These are phyloP conservation scores for Gandaritis pyraliata DNA, from an alignment of 2,888 invertebrate species.

Conservation along the genomic window DNA sequence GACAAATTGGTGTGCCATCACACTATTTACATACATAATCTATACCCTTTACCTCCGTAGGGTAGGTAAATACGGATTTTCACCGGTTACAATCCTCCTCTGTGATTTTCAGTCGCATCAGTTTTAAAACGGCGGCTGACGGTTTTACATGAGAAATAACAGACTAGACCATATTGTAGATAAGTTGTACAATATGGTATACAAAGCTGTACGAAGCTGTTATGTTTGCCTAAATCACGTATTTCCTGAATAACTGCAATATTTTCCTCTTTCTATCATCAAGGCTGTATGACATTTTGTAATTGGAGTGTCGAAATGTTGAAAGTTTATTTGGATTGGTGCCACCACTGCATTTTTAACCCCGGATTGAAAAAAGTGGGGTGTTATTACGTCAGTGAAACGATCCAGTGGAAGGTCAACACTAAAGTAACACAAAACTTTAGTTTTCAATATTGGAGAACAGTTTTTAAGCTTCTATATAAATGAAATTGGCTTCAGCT, in stretches of 20 bases:
- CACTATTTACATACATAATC: conserved; percentile 18
- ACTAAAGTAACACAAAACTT: background rate
- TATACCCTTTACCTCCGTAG: background rate
- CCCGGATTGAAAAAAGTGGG: no score
- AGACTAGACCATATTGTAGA: no score
- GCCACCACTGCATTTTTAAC: conserved; percentile 31
- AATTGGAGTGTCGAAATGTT: conserved; percentile 29
- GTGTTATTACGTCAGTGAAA: conserved; percentile 11
- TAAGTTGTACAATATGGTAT: no score
- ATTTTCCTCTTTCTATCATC: conserved; percentile 6
- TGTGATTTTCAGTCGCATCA: background rate
- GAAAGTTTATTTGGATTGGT: conserved; percentile 34
- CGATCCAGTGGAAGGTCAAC: background rate
- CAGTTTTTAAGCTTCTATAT: background rate
- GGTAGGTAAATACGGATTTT: background rate
- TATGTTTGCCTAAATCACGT: no score
- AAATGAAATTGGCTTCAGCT: conserved; percentile 17
- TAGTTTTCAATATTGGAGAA: conserved; percentile 1
- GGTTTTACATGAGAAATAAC: no score
- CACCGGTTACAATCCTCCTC: background rate
- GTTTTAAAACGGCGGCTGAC: no score
- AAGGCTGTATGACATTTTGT: conserved; percentile 30
- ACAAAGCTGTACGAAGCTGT: no score
- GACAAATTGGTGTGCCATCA: conserved; percentile 29
- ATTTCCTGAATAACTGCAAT: background rate